A percentile compares a stretch with the other conserved stretches of the same genome.
These are phyloP conservation scores for Sylvilagus bachmani DNA, from an alignment of 2,113 vertebrate genomes.

Conservation along the genomic window DNA sequence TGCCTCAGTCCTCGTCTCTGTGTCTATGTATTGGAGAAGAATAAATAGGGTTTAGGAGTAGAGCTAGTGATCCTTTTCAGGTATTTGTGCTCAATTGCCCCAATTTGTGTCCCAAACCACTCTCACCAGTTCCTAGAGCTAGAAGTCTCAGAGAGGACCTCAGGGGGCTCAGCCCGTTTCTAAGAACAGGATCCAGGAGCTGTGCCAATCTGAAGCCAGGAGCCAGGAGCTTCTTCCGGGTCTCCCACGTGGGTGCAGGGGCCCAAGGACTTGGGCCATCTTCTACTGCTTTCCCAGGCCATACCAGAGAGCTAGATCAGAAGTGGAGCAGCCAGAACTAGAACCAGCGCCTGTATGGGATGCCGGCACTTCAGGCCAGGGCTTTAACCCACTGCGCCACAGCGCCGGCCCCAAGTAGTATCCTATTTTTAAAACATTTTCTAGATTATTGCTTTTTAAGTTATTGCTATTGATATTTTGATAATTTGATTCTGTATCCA, in stretches of 20 bases:
- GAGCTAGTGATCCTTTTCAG: not conserved
- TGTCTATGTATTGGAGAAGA: not conserved
- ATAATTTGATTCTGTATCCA: slow-evolving; percentile 41
- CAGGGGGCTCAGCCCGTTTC: not conserved
- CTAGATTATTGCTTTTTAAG: slow-evolving; percentile 2
- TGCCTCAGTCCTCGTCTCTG: not conserved
- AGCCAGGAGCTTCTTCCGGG: no score
- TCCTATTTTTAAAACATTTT: slow-evolving; percentile 32
- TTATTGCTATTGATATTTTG: not conserved
- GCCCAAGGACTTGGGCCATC: no score
- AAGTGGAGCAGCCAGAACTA: no score
- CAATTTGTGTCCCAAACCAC: not conserved
- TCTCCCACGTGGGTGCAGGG: no score
- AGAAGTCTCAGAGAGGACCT: not conserved
- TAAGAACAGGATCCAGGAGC: not conserved
- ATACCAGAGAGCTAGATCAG: no score
- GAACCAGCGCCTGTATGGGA: no score
- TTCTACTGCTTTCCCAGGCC: no score
- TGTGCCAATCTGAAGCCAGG: no score
- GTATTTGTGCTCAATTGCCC: slow-evolving; percentile 11
- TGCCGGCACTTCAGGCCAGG: no score
- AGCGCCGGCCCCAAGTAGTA: not conserved
- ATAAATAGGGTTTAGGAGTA: not conserved
- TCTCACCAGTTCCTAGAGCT: not conserved
- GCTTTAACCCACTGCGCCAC: not conserved